These are phyloP conservation scores for Grammomys dolichurus DNA, from an alignment of 2,113 vertebrate genomes.

Conservation along the genomic window DNA sequence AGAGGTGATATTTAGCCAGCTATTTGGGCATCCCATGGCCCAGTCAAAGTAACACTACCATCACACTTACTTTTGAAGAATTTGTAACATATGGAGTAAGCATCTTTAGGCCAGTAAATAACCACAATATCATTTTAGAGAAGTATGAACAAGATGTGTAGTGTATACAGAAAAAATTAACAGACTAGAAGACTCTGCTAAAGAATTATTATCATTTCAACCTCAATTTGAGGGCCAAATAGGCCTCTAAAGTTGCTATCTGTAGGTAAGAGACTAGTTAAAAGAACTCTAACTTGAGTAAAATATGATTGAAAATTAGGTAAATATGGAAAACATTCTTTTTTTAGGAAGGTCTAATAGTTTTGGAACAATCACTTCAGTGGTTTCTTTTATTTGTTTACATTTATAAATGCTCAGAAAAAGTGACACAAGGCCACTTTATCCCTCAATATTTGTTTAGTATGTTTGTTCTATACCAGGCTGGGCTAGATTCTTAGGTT, in stretches of 20 bases:
- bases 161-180: conserved; percentile 6
- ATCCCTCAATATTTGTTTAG: conserved; percentile 9
- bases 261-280: neutral
- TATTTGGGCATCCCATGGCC: neutral
- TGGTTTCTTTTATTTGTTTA: conserved; percentile 27
- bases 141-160: neutral
- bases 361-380: conserved; percentile 24
- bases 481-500: neutral
- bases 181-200: neutral
- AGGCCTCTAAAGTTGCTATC: neutral
- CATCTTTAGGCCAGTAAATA: conserved; percentile 18
- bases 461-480: neutral
- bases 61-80: neutral
- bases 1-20: neutral
- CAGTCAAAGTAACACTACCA: neutral
- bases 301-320: conserved; percentile 49
- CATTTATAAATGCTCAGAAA: conserved; percentile 55
- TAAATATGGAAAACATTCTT: conserved; percentile 40
- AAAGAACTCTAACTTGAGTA: conserved; percentile 39
- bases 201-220: neutral
- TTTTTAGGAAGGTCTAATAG: conserved; percentile 39
- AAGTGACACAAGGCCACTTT: neutral
- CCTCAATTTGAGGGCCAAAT: neutral
- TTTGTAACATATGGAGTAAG: neutral
- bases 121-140: neutral